phyloP scores from a whole-genome alignment of 2,113 vertebrate species.

The Alaudala cheleensis region DNA sequence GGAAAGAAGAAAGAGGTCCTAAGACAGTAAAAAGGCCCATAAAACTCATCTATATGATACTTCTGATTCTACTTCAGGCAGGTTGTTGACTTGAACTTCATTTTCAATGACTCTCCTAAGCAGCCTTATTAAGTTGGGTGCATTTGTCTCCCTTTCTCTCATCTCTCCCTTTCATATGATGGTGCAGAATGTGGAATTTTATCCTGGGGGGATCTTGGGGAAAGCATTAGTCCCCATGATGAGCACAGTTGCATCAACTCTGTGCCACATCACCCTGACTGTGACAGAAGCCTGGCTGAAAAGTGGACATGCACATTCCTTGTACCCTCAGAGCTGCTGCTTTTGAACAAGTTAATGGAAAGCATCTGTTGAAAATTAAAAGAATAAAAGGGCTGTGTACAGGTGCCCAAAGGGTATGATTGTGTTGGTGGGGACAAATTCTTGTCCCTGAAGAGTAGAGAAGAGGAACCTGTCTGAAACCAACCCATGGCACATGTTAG shows the following conservation, averaged over 20 bases:
- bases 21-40: neutral
- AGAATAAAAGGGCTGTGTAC: neutral
- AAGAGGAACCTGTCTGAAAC: neutral
- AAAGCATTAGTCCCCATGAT: neutral
- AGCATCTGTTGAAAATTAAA: neutral
- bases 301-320: neutral
- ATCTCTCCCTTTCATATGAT: neutral
- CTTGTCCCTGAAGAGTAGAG: neutral
- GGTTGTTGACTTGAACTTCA: neutral
- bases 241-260: neutral
- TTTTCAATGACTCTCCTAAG: neutral
- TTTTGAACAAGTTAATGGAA: neutral
- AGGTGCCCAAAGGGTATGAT: neutral
- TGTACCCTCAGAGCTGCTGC: neutral
- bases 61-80: neutral
- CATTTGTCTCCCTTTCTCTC: neutral
- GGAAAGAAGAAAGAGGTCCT: neutral
- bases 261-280: neutral
- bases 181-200: neutral
- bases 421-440: neutral
- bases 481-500: neutral
- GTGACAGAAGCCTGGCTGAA: neutral
- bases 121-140: neutral
- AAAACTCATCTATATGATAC: neutral
- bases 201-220: neutral